Conservation (phyloP, 2,797 vertebrate genomes). For the Meriones psammophilus region DNA sequence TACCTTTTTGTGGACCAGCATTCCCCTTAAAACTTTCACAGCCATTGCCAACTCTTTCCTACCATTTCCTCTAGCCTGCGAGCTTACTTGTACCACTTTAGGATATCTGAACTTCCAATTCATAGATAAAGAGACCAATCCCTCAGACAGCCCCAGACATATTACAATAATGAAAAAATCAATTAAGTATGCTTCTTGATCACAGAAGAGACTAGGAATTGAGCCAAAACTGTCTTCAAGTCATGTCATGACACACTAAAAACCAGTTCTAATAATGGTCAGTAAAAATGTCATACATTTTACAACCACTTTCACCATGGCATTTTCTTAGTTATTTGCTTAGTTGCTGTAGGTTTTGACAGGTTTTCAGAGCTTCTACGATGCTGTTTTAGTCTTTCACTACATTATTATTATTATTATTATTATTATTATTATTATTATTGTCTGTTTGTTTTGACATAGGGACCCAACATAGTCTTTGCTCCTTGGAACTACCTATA, state of each 20-base stretch:
- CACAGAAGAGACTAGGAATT: background rate
- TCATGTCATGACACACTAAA: background rate
- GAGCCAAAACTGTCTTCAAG: background rate
- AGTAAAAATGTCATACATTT: conserved; percentile 11
- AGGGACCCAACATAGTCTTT: background rate
- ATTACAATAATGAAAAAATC: background rate
- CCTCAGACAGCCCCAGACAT: background rate
- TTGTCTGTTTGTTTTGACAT: background rate
- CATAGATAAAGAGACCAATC: background rate
- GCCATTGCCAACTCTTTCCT: background rate
- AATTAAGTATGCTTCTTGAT: background rate
- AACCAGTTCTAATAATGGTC: background rate
- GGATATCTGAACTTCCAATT: background rate
- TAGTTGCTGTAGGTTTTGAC: conserved; percentile 16
- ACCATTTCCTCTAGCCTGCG: background rate
- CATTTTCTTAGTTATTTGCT: conserved; percentile 11
- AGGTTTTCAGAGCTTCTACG: background rate
- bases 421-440: background rate
- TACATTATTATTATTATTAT: background rate
- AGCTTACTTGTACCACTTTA: background rate
- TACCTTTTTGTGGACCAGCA: background rate
- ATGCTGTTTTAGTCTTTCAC: background rate
- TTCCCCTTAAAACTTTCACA: background rate
- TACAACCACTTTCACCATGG: background rate
- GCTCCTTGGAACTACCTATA: background rate